Conservation (phyloP, 2,888 invertebrate genomes). For the Xylota segnis region DNA sequence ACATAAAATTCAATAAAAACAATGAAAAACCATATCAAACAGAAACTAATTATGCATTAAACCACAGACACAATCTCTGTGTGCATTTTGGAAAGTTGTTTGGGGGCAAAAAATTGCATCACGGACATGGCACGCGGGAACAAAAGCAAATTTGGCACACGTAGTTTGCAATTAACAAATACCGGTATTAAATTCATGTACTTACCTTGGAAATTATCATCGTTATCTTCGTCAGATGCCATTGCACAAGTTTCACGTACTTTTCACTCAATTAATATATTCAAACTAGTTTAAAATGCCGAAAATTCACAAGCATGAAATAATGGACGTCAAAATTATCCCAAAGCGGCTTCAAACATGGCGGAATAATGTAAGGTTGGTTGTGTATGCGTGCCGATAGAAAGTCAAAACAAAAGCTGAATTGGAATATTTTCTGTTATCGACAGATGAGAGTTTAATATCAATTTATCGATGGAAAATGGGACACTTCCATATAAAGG, state of each 20-base stretch:
- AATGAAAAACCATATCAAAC: neutral
- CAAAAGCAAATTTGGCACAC: conserved; percentile 75
- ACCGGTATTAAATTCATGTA: conserved; percentile 65
- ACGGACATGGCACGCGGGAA: conserved; percentile 66
- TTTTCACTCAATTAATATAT: conserved; percentile 59
- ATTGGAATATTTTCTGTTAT: conserved; percentile 50
- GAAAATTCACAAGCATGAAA: conserved; percentile 60
- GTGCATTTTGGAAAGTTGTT: neutral
- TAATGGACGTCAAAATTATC: conserved; percentile 68
- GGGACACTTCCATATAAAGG: conserved; percentile 23
- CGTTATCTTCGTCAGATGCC: conserved; percentile 95
- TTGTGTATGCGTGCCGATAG: conserved; percentile 46
- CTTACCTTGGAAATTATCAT: conserved; percentile 95
- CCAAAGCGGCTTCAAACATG: conserved; percentile 75
- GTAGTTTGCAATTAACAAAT: conserved; percentile 55
- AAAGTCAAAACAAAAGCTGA: conserved; percentile 70
- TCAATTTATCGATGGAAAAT: conserved; percentile 10
- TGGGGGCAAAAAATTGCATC: conserved; percentile 28
- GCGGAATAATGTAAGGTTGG: conserved; percentile 33
- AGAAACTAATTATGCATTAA: neutral
- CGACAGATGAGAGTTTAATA: conserved; percentile 26
- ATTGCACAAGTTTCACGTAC: conserved; percentile 84
- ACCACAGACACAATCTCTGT: neutral
- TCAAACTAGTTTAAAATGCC: conserved; percentile 42
- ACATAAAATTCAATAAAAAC: conserved; percentile 4